Evolutionary conservation across 2,888 invertebrate species (phyloP).

Genomic region (Hydraecia micacea): DNA sequence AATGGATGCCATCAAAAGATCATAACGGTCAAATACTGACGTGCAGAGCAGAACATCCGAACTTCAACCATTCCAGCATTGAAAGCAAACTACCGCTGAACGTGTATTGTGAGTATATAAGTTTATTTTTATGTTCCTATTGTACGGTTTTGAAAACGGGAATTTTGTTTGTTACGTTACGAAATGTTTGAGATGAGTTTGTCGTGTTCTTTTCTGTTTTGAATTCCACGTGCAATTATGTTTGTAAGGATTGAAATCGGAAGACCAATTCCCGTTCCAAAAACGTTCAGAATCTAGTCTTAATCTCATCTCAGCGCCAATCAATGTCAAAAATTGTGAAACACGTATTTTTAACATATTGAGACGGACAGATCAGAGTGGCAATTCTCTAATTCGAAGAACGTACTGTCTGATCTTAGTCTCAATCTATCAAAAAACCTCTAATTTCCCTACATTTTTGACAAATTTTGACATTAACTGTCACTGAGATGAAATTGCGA

Average conservation of each 20-base stretch:
- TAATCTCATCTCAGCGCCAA: not conserved
- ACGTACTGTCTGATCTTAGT: too few species aligned
- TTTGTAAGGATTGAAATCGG: not conserved
- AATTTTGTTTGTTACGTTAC: conserved; percentile 2
- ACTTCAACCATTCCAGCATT: conserved; percentile 93
- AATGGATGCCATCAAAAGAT: conserved; percentile 93
- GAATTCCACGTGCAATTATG: not conserved
- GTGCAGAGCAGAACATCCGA: conserved; percentile 95
- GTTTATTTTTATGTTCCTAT: conserved; percentile 27
- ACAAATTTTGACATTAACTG: too few species aligned
- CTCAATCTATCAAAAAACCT: too few species aligned
- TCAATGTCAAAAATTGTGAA: not conserved
- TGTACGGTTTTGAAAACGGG: conserved; percentile 25
- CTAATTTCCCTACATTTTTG: too few species aligned
- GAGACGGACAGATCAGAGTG: not conserved
- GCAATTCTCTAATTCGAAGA: too few species aligned
- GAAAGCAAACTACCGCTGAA: conserved; percentile 95
- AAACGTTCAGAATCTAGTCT: not conserved
- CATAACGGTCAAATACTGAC: conserved; percentile 95
- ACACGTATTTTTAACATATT: not conserved
- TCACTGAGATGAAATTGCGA: too few species aligned
- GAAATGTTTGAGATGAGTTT: not conserved
- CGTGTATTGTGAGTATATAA: conserved; percentile 94
- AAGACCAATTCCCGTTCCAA: not conserved
- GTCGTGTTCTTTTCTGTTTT: conserved; percentile 5